These are phyloP conservation scores for Gymnoscelis rufifasciata DNA, from an alignment of 2,888 invertebrate genomes.

Conservation along the genomic window DNA sequence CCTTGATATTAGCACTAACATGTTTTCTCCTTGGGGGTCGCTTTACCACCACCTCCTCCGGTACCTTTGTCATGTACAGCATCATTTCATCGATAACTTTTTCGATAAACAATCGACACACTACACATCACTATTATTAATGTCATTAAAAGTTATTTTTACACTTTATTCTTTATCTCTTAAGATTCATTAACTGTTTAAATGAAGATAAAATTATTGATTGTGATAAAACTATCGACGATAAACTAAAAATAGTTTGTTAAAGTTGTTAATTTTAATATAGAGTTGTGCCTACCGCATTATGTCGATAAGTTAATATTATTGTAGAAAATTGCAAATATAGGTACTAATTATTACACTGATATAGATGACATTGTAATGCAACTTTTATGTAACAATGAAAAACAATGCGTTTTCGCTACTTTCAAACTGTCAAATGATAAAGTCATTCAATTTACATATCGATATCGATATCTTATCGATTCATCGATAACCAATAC, in stretches of 20 bases:
- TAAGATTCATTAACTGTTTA: not conserved
- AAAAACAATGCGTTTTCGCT: conserved; percentile 7
- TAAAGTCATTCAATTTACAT: conserved; percentile 17
- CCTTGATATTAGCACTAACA: conserved; percentile 71
- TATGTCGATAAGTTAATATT: not conserved
- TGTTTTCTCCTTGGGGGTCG: conserved; percentile 61
- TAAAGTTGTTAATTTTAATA: too few relatives aligned
- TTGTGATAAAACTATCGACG: too few relatives aligned
- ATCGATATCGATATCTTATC: conserved; percentile 21
- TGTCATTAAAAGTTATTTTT: conserved; percentile 15
- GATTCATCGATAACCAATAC: conserved; percentile 13
- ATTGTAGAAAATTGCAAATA: not conserved
- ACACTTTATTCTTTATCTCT: not conserved
- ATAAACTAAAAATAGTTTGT: too few relatives aligned
- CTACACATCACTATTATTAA: conserved; percentile 34
- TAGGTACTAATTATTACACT: not conserved
- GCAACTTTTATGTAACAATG: not conserved
- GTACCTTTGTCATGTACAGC: conserved; percentile 60
- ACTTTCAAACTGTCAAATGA: conserved; percentile 12
- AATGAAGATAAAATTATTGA: not conserved
- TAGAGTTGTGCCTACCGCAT: too few relatives aligned
- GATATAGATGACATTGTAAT: not conserved
- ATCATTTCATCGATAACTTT: conserved; percentile 52
- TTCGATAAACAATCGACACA: conserved; percentile 21
- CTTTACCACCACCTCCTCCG: conserved; percentile 59